Conservation (phyloP, 2,113 vertebrate species). For the Noturus placidus region DNA sequence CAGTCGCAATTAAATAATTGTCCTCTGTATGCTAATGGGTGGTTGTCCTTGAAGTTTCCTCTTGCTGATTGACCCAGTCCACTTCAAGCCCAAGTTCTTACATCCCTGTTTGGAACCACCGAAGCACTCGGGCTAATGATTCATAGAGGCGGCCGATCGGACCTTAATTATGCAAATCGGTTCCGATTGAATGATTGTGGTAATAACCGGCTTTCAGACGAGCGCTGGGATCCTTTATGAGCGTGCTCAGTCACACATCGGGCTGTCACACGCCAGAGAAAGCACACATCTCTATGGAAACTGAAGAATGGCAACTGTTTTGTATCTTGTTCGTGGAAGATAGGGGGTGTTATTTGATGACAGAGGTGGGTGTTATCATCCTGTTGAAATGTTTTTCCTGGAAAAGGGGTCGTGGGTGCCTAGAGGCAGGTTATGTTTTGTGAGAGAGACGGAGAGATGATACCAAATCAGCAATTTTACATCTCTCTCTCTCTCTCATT, state of each 20-base stretch:
- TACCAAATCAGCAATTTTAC: background rate
- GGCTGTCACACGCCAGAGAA: conserved; percentile 63
- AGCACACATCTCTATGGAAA: conserved; percentile 70
- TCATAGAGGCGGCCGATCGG: conserved; percentile 57
- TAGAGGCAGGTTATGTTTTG: background rate
- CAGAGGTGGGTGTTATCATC: conserved; percentile 29
- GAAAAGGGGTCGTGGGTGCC: conserved; percentile 24
- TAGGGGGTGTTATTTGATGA: conserved; percentile 27
- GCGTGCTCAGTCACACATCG: conserved; percentile 64
- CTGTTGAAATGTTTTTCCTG: background rate
- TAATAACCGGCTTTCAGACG: conserved; percentile 70
- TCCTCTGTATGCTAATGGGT: conserved; percentile 3
- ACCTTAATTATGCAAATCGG: conserved; percentile 74
- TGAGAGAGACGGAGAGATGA: background rate
- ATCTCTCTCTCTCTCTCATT: background rate
- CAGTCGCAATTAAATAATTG: conserved; percentile 20
- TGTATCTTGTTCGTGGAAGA: conserved; percentile 57
- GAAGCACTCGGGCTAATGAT: conserved; percentile 50
- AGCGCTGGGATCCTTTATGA: conserved; percentile 62
- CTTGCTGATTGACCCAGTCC: background rate
- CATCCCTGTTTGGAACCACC: conserved; percentile 16
- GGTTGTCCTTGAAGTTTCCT: background rate
- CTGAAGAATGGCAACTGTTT: conserved; percentile 64
- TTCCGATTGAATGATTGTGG: conserved; percentile 73
- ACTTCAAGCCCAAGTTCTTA: conserved; percentile 12